These are phyloP conservation scores for Neomorphus geoffroyi DNA, from an alignment of 2,797 vertebrate genomes.

Conservation along the genomic window DNA sequence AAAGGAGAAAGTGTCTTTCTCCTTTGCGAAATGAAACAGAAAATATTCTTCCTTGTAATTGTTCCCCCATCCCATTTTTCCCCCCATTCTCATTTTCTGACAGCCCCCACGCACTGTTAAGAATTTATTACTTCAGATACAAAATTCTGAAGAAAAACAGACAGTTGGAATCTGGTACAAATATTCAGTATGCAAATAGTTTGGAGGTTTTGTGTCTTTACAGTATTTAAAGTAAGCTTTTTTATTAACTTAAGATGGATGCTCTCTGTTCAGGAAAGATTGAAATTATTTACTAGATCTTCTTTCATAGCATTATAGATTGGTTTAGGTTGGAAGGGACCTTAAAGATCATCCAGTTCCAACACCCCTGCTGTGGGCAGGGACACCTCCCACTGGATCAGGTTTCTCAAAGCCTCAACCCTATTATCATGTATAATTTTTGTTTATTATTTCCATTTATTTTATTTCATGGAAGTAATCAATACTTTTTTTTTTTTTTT, in stretches of 20 bases:
- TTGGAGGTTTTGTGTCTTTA: neutral
- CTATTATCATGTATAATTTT: neutral
- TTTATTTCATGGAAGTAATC: neutral
- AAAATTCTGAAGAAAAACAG: neutral
- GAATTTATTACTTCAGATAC: neutral
- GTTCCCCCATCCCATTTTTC: neutral
- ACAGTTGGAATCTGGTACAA: neutral
- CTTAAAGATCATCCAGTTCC: too few relatives aligned
- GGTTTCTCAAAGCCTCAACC: neutral
- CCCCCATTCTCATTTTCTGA: neutral
- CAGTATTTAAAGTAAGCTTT: neutral
- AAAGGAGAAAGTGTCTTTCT: neutral
- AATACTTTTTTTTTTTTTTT: neutral
- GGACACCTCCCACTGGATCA: too few relatives aligned
- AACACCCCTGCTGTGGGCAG: too few relatives aligned
- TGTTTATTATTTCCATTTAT: neutral
- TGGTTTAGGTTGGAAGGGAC: too few relatives aligned
- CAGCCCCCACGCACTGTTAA: fast-evolving
- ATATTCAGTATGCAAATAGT: neutral
- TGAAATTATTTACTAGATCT: neutral
- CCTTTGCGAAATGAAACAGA: neutral
- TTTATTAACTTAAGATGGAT: neutral
- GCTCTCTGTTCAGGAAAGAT: neutral
- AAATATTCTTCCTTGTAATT: neutral
- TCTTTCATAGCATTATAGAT: neutral